Conservation (phyloP, 2,113 vertebrate species). For the Pelecanoides urinatrix region DNA sequence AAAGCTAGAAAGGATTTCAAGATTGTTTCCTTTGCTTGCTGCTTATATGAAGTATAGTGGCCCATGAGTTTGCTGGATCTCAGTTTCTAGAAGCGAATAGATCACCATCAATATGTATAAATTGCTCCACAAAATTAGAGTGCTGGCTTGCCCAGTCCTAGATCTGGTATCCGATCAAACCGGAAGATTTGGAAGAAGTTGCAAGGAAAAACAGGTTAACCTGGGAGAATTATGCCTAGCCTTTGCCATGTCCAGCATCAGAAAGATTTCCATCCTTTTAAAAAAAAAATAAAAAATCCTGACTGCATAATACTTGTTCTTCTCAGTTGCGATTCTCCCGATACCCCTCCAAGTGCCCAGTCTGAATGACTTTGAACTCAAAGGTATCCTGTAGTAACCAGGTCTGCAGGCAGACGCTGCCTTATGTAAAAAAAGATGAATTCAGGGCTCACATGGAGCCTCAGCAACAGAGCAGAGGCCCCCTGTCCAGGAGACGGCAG, state of each 20-base stretch:
- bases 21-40: not conserved
- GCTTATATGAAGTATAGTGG: not conserved
- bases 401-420: not conserved
- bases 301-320: not conserved
- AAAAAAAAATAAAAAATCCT: not conserved
- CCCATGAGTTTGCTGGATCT: not conserved
- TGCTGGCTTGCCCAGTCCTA: not conserved
- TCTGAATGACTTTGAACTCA: not conserved
- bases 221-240: not conserved
- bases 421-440: fast-evolving
- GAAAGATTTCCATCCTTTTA: not conserved
- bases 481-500: not conserved
- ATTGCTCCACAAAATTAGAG: not conserved
- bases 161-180: not conserved
- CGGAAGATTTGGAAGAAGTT: not conserved
- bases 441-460: not conserved
- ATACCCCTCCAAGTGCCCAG: not conserved
- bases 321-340: not conserved
- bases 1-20: not conserved
- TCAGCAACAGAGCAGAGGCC: not conserved
- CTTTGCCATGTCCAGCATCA: not conserved
- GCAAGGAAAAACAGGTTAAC: not conserved
- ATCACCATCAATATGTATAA: not conserved
- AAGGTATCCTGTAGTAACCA: not conserved
- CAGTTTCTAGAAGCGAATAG: not conserved